A percentile compares a stretch with the other conserved stretches of the same genome.
phyloP scores from a whole-genome alignment of 2,797 vertebrate species.

The Aeoliscus strigatus region DNA sequence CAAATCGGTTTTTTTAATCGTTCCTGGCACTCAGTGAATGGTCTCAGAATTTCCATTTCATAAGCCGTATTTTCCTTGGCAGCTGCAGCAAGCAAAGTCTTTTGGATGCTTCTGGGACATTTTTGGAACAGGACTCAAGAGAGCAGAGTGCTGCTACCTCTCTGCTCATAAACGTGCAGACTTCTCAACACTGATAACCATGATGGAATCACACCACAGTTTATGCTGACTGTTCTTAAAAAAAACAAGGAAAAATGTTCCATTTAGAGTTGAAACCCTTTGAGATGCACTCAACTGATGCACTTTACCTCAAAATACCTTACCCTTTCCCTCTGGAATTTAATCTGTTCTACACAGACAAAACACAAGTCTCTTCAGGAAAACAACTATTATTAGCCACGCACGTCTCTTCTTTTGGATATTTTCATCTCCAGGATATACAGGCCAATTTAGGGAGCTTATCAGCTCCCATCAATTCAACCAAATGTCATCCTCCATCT shows the following conservation, averaged over 20 bases:
- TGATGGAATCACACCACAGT: slow-evolving; percentile 40
- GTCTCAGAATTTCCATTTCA: slow-evolving; percentile 85
- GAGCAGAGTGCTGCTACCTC: slow-evolving; percentile 52
- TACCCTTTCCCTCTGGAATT: slow-evolving; percentile 35
- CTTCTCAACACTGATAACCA: slow-evolving; percentile 34
- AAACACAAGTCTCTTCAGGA: slow-evolving; percentile 37
- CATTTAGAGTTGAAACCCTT: slow-evolving; percentile 54
- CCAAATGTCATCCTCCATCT: slow-evolving; percentile 19
- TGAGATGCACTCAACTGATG: slow-evolving; percentile 60
- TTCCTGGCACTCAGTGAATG: slow-evolving; percentile 68
- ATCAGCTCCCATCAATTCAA: slow-evolving; percentile 27
- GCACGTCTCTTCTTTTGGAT: slow-evolving; percentile 26
- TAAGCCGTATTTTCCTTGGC: slow-evolving; percentile 76
- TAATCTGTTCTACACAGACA: slow-evolving; percentile 39
- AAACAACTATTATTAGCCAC: slow-evolving; percentile 47
- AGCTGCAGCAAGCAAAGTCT: slow-evolving; percentile 63
- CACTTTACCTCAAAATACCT: slow-evolving; percentile 57
- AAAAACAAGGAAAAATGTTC: slow-evolving; percentile 5
- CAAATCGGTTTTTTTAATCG: slow-evolving; percentile 64
- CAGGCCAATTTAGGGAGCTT: slow-evolving; percentile 19
- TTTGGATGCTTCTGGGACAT: slow-evolving; percentile 69
- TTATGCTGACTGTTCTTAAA: slow-evolving; percentile 16
- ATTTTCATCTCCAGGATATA: slow-evolving; percentile 30
- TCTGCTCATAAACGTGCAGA: slow-evolving; percentile 33
- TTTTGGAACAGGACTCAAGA: slow-evolving; percentile 67